These are phyloP conservation scores for Drosophila tropicalis DNA, from an alignment of 1,140 invertebrate species.

Conservation along the genomic window DNA sequence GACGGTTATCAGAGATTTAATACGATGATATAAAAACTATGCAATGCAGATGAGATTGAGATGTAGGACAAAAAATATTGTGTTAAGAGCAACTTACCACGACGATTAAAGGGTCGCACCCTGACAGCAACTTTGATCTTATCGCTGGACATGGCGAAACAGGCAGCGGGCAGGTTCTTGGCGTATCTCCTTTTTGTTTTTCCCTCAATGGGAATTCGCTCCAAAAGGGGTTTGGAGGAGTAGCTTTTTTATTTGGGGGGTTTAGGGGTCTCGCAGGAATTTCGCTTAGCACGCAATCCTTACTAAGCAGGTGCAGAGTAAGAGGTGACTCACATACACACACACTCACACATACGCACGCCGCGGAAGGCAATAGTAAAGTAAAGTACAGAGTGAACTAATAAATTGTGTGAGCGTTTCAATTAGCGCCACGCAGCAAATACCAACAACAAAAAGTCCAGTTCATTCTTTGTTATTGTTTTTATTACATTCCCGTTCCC, in stretches of 20 bases:
- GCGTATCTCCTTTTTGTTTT: conserved; percentile 19
- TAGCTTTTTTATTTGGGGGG: conserved; percentile 14
- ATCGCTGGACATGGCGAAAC: conserved; percentile 83
- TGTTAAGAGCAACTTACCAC: conserved; percentile 88
- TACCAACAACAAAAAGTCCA: conserved; percentile 58
- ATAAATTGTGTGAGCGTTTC: conserved; percentile 62
- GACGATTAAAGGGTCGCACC: conserved; percentile 96
- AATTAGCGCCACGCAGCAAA: conserved; percentile 69
- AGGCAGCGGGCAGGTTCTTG: conserved; percentile 11
- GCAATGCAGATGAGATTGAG: conserved; percentile 6
- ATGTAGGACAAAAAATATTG: conserved; percentile 3
- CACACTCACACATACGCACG: conserved; percentile 20
- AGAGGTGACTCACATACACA: conserved; percentile 40
- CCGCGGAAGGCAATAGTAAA: background rate
- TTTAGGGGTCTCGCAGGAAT: conserved; percentile 11
- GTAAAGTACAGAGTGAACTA: conserved; percentile 21
- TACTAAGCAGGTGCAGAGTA: conserved; percentile 26
- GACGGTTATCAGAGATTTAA: background rate
- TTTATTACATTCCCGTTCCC: conserved; percentile 52
- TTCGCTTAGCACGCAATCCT: conserved; percentile 17
- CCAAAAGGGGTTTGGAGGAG: conserved; percentile 31
- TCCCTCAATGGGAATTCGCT: conserved; percentile 22
- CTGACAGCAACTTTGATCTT: conserved; percentile 98
- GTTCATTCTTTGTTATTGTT: conserved; percentile 71
- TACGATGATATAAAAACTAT: conserved; percentile 3